A percentile compares a stretch with the other conserved stretches of the same genome.
These are phyloP conservation scores for Heliconius aoede DNA, from an alignment of 2,888 invertebrate genomes.

Conservation along the genomic window DNA sequence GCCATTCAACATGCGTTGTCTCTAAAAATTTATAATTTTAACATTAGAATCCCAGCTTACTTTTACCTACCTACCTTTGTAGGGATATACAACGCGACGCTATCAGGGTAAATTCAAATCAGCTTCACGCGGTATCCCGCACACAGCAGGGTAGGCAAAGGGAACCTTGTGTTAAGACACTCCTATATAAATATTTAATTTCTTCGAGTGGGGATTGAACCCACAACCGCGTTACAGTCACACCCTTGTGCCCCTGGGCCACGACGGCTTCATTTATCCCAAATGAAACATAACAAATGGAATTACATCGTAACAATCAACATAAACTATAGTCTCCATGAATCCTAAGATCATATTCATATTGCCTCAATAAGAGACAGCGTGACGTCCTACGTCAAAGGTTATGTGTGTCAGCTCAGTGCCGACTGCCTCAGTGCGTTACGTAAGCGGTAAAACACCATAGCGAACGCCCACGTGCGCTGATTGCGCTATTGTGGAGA, in stretches of 20 bases:
- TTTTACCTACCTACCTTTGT: not conserved
- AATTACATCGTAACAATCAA: not conserved
- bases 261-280: too few relatives aligned
- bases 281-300: too few relatives aligned
- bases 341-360: not conserved
- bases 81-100: not conserved
- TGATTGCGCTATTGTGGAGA: slow-evolving; percentile 48
- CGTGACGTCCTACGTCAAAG: slow-evolving; percentile 36
- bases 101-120: not conserved
- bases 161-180: too few relatives aligned
- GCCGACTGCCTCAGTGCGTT: slow-evolving; percentile 29
- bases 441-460: slow-evolving; percentile 46
- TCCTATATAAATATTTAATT: too few relatives aligned
- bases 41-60: not conserved
- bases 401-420: slow-evolving; percentile 44
- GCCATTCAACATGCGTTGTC: too few relatives aligned
- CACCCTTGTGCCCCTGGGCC: too few relatives aligned
- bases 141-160: too few relatives aligned
- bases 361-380: slow-evolving; percentile 25
- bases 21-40: not conserved
- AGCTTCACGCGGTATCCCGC: too few relatives aligned
- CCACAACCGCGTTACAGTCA: too few relatives aligned
- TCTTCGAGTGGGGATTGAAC: too few relatives aligned
- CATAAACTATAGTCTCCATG: not conserved
- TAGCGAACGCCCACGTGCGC: slow-evolving; percentile 42